phyloP scores from a whole-genome alignment of 2,113 vertebrate species.

The Mesitornis unicolor region DNA sequence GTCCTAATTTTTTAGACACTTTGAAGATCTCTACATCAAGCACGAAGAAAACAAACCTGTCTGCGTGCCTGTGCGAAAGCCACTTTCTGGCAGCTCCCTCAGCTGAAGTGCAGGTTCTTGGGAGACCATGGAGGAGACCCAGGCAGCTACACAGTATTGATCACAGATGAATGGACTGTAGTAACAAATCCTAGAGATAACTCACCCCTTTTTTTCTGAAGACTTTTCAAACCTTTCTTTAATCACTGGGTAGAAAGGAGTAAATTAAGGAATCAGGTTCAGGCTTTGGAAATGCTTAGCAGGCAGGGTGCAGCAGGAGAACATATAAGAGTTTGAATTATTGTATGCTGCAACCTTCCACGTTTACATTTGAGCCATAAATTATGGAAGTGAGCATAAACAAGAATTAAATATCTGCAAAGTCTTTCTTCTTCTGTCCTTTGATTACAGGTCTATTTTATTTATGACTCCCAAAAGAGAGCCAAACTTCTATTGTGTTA shows the following conservation, averaged over 20 bases:
- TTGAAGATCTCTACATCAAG: background rate
- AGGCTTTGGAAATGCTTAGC: slow-evolving; percentile 59
- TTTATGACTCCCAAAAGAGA: slow-evolving; percentile 73
- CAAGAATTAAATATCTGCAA: slow-evolving; percentile 76
- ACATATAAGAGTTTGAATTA: slow-evolving; percentile 58
- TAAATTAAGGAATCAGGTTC: slow-evolving; percentile 66
- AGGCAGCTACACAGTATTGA: slow-evolving; percentile 44
- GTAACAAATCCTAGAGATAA: slow-evolving; percentile 65
- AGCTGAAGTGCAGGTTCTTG: slow-evolving; percentile 9
- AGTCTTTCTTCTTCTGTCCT: slow-evolving; percentile 70
- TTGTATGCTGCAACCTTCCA: slow-evolving; percentile 42
- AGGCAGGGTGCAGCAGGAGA: slow-evolving; percentile 35
- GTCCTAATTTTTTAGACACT: background rate
- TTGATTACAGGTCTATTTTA: slow-evolving; percentile 72
- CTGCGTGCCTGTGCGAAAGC: background rate
- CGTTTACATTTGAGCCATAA: slow-evolving; percentile 61
- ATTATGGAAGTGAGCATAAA: slow-evolving; percentile 71
- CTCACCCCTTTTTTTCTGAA: slow-evolving; percentile 52
- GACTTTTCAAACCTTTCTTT: slow-evolving; percentile 74
- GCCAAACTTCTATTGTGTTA: slow-evolving; percentile 63
- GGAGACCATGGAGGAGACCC: slow-evolving; percentile 31
- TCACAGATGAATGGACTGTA: slow-evolving; percentile 43
- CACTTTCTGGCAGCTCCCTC: background rate
- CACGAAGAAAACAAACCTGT: background rate
- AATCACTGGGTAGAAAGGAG: slow-evolving; percentile 60